Evolutionary conservation across 53 echinoderm and acorn worm species (phyloP), one percentile per base, ranked within the genome.

Genomic region (Luidia sarsii): DNA sequence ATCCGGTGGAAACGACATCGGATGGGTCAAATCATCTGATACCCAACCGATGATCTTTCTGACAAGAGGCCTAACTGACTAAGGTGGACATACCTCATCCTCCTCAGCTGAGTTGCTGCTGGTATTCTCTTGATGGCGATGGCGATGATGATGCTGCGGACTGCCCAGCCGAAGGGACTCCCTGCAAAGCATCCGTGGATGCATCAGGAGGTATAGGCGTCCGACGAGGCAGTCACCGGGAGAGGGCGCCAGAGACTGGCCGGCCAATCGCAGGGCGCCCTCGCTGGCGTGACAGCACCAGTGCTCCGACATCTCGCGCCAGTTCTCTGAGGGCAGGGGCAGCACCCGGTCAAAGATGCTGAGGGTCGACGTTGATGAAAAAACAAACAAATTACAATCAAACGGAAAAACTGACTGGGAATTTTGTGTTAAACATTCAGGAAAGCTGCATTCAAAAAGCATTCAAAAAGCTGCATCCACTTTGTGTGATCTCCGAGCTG

Each of bases 231-330:
- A 80, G 37, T 80, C 86, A 1, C 33, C 54, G 20, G 83, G 67
- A 16, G 79, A 63, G 1, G 94, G 94, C 23, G 39, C 23, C 32
- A 86, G 51, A 20, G 80, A 57, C 32, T 50, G 59, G 18, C 71
- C 52, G 27, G 61, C 50, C 41, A 81, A 62, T 53, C 46, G 77
- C 59, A 72, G 61, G 5, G 71, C 80, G 19, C 48, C 64, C 33
- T 81, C 82, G 24, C 89, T 91, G 35, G 86, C 87, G 64, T 92
- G 86, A 64, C 94, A 94, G 57, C 86, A 89, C 91, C 94, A 91
- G 73, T 86, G 89, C 13, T 85, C 91, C 8, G 86, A 57, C 62
- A 94, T 46, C 50, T 89, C 91, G 35, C 80, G 57, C 94, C 94
- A 94, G 38, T 91, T 87, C 39, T 88, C 91, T 1, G 89, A 89